Evolutionary conservation across 2,113 vertebrate genomes (phyloP), one percentile per base, ranked within the genome.

Genomic region (Regulus satrapa): DNA sequence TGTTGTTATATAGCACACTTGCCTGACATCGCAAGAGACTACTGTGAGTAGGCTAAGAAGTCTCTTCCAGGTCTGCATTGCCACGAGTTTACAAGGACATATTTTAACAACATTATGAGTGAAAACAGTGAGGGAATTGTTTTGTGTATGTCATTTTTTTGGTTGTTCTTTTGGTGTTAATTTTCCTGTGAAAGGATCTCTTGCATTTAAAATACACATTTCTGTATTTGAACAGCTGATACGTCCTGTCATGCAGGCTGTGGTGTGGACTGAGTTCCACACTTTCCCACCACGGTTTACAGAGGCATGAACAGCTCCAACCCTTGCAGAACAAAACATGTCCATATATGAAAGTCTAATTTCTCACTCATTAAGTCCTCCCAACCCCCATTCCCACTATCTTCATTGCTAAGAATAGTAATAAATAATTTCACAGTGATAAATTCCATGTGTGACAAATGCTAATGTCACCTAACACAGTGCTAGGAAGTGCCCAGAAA

Each of bases 341-440:
- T 82, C 91, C 89, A 69, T 85, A 51, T 89, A 94, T 82, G 78
- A 85, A 93, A 91, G 41, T 59, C 55, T 76, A 29, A 82, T 92
- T 93, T 94, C 92, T 91, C 81, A 76, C 76, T 85, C 78, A 69
- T 18, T 91, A 63, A 61, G 40, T n/a, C 10, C 41, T 92, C 49
- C 78, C 71, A 82, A 66, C 49, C 49, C 40, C 36, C 52, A 54
- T 78, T 81, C 77, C 54, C 71, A 79, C 92, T 94, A 87, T 94
- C 91, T 91, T 88, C 63, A 25, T 88, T 92, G 69, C 94, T 96
- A 97, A 96, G 87, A 96, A 95, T 94, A 96, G 94, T 73, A 94
- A 89, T 92, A 97, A 96, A 94, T 95, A 97, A 97, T 96, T 97
- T 84, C 83, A 61, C 73, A 87, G 91, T 85, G 89, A 91, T 93